These are phyloP conservation scores for Alexandromys fortis DNA, from an alignment of 2,113 vertebrate genomes.

Conservation along the genomic window DNA sequence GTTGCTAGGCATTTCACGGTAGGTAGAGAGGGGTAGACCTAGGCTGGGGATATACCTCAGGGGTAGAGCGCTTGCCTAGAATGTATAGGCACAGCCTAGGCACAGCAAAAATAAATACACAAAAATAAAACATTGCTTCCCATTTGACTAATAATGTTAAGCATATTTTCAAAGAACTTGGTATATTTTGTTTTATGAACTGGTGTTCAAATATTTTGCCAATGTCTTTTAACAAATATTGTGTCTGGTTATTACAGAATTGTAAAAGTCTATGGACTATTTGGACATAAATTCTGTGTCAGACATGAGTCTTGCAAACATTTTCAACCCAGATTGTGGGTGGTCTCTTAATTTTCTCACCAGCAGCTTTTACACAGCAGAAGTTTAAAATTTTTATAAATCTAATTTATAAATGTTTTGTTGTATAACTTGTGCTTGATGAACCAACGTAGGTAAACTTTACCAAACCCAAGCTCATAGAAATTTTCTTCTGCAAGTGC, in stretches of 20 bases:
- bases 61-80: not conserved
- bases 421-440: not conserved
- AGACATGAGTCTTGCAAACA: slow-evolving; percentile 12
- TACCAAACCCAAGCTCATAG: not conserved
- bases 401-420: slow-evolving; percentile 20
- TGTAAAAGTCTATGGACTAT: not conserved
- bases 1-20: not conserved
- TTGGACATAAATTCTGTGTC: not conserved
- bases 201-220: not conserved
- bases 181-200: not conserved
- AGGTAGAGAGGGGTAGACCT: not conserved
- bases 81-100: not conserved
- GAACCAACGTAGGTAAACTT: not conserved
- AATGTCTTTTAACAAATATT: not conserved
- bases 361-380: not conserved
- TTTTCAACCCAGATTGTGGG: not conserved
- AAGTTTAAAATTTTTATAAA: not conserved
- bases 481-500: not conserved
- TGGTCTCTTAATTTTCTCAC: slow-evolving; percentile 26
- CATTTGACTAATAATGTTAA: not conserved
- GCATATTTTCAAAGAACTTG: not conserved
- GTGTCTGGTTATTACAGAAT: slow-evolving; percentile 29
- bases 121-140: not conserved
- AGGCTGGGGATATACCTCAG: not conserved
- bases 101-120: not conserved